Base-by-base conservation (phyloP, 2,797 vertebrate species). In the Bucorvus abyssinicus region DNA sequence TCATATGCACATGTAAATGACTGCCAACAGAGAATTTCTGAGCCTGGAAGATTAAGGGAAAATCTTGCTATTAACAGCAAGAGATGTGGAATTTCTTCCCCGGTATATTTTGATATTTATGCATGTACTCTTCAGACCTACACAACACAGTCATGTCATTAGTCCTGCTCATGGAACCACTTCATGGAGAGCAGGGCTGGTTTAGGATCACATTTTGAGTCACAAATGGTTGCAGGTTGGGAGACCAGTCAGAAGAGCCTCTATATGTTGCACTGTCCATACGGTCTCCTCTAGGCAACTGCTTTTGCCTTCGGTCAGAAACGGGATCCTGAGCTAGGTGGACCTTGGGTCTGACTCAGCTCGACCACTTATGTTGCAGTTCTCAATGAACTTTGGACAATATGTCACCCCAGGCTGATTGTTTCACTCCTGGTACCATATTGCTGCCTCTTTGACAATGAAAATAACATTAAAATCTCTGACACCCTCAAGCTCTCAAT, bases 351-450 rank as follows among this genome's bases (percentile, higher is more conserved):
- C 49, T 71, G 49, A 59, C 57, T 61, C 50, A 65, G 17, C 9
- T 55, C 77, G 29, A 78, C 21, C 29, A 34, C 3, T 55, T 20
- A 3, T 19, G 1, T 11, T 65, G 20, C 29, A 68, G 7, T 23
- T 78, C 36, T 65, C 24, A 56, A 4, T n/a, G 71, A 82, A 30
- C 17, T 84, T 21, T 4, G 9, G n/a, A 71, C 21, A 52, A 26
- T 5, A n/a, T 3, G 0, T 60, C 38, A 45, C 17, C 9, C 8
- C 2, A 2, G 42, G 30, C 24, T 73, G 9, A 14, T 79, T 2
- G 0, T 42, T 65, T 14, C 18, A 26, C 18, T 80, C 19, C 63
- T 57, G 26, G 24, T 60, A n/a, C 40, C 34, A 9, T 32, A 7
- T 21, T 7, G 0, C 14, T 84, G 40, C 14, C n/a, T 61, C 21